Conservation (phyloP, 2,888 invertebrate genomes). For the Leucania comma region DNA sequence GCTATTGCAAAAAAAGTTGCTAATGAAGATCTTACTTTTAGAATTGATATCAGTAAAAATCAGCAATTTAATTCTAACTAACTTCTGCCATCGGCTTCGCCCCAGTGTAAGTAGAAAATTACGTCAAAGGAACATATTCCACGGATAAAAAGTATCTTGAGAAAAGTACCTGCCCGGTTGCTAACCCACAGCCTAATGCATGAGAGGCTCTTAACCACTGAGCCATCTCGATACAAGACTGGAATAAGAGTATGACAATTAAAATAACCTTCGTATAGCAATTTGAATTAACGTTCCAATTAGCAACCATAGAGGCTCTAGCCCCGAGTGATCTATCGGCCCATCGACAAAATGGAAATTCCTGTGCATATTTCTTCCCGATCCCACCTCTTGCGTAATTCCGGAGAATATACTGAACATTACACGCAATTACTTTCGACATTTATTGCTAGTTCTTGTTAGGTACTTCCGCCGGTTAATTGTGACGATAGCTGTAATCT, state of each 20-base stretch:
- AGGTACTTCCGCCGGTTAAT: conserved; percentile 61
- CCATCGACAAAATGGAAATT: conserved; percentile 6
- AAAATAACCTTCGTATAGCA: neutral
- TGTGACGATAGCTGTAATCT: conserved; percentile 52
- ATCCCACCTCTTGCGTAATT: conserved; percentile 9
- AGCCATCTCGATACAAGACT: no score
- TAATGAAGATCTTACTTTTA: conserved; percentile 24
- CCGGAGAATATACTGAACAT: conserved; percentile 19
- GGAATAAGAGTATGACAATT: neutral
- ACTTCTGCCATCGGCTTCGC: no score
- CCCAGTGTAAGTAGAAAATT: no score
- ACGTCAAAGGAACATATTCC: no score
- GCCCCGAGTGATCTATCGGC: neutral
- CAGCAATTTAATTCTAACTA: conserved; percentile 6
- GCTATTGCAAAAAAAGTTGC: conserved; percentile 2
- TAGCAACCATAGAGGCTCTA: neutral
- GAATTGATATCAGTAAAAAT: neutral
- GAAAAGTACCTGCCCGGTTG: no score
- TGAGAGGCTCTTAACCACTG: no score
- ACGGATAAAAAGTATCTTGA: neutral
- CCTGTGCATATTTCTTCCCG: neutral
- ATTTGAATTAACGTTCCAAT: conserved; percentile 9
- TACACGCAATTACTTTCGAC: conserved; percentile 47
- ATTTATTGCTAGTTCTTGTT: conserved; percentile 55
- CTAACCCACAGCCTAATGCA: no score